Evolutionary conservation across 2,888 invertebrate species (phyloP), one percentile per base, ranked within the genome.

Genomic region (Sinopyrophorus schimmeli): DNA sequence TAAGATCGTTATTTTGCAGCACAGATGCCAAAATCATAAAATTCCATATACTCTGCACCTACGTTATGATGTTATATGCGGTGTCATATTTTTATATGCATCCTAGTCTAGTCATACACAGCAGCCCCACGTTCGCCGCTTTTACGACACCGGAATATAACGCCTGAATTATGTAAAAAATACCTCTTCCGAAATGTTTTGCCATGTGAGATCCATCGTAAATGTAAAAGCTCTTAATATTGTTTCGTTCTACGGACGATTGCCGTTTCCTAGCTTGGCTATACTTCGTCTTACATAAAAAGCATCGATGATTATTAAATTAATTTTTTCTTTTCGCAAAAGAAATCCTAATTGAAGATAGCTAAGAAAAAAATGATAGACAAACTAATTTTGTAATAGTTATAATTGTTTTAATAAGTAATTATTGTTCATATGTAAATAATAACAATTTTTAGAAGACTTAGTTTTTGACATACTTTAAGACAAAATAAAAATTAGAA

Each of bases 141-240:
- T 50, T 50, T 50, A 50, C 50, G 50, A 50, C 46, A 37, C 34
- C 37, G 35, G 50, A 50, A 50, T 50, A 50, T 50, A 50, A 50
- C 41, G 50, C 46, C 41, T 40, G 40, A 50, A 50, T 50, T 50
- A 50, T 50, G 50, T 46, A 50, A 50, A 50, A 49, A 53, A 53
- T 39, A 53, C 43, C 30, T 48, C 34, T 42, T 38, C 39, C 43
- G 32, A 50, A 49, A 49, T 49, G 38, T 38, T 26, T 39, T 40
- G 27, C 50, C 50, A 44, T 43, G 37, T 53, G 53, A 39, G 39
- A 44, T 39, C 41, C 47, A 44, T 39, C 39, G 42, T 39, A 43
- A 43, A 39, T 39, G 39, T 43, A 39, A 43, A 43, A 43, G 49
- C 49, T 44, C 44, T 49, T 49, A 49, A 49, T 49, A 49, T 43